Evolutionary conservation across 2,888 invertebrate genomes (phyloP), one percentile per base, ranked within the genome.

Genomic region (Xylophagus ater): DNA sequence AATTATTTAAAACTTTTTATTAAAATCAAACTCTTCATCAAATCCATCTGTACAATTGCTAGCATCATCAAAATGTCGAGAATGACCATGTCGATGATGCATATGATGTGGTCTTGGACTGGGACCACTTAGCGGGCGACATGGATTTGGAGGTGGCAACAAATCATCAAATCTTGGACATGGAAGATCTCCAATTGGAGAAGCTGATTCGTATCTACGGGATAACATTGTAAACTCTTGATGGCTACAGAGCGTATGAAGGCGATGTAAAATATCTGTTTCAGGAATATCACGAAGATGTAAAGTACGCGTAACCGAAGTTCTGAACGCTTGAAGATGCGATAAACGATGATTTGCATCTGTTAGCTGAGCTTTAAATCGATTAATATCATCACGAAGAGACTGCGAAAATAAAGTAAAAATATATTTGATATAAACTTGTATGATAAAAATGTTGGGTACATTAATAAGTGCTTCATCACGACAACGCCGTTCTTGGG

Each of bases 201-300:
- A 63, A 3, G 59, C 58, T 4, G 62, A 55, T 45, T 80, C 78
- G 53, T 76, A 80, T 51, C 86, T 73, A 5, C 85, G 72, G 4
- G 87, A 87, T 4, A 88, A 77, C 51, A 84, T 63, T 0, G 87
- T 85, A 58, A 87, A 88, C 65, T 88, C 88, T 53, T 86, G 81
- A 60, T 88, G 86, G 0, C 85, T 81, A 35, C 86, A 82, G 49
- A 88, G 66, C 59, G 86, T 86, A 61, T 87, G 86, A 18, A 88
- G 68, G 1, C 85, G 74, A 23, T 81, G 77, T 41, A 83, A 71
- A 53, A 83, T 71, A 64, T 83, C 83, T 53, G 81, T 78, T 66
- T 84, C 82, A 0, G 82, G 76, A 15, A 81, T 73, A 39, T 79
- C 76, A 5, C 76, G 71, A 48, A 82, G 70, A n/a, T 81, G 81